A percentile compares a stretch with the other conserved stretches of the same genome.
Conservation (phyloP, 2,113 vertebrate species). For the Phalacrocorax pelagicus region DNA sequence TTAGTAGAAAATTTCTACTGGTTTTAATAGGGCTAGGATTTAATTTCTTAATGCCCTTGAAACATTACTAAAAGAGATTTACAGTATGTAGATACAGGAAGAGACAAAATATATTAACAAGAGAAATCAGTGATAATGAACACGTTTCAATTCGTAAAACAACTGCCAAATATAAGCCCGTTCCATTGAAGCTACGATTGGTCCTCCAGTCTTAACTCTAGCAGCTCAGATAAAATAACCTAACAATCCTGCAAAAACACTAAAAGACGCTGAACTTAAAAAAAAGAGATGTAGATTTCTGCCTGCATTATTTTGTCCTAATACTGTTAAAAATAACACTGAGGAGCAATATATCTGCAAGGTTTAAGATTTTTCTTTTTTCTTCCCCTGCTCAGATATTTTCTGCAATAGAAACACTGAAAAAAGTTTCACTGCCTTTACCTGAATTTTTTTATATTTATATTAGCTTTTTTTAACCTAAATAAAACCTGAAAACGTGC, state of each 20-base stretch:
- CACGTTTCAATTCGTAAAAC: not conserved
- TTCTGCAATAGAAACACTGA: not conserved
- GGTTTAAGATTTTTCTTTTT: not conserved
- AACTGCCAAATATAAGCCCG: not conserved
- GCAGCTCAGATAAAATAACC: constrained; percentile 12
- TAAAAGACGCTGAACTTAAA: not conserved
- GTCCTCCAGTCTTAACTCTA: not conserved
- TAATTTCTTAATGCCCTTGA: not conserved
- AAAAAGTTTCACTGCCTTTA: not conserved
- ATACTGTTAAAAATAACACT: not conserved
- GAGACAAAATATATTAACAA: not conserved
- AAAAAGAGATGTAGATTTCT: not conserved
- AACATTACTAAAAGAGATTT: not conserved
- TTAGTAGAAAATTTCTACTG: not conserved
- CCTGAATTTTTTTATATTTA: not conserved
- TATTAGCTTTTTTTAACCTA: not conserved
- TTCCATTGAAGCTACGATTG: not conserved
- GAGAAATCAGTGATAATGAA: not conserved
- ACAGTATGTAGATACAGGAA: not conserved
- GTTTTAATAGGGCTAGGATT: not conserved
- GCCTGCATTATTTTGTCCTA: not conserved
- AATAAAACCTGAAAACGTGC: not conserved
- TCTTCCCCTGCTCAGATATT: not conserved
- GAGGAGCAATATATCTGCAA: not conserved
- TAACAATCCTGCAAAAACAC: not conserved